Evolutionary conservation across 2,888 invertebrate genomes (phyloP), one percentile per base, ranked within the genome.

Genomic region (Scaptomyza flava): DNA sequence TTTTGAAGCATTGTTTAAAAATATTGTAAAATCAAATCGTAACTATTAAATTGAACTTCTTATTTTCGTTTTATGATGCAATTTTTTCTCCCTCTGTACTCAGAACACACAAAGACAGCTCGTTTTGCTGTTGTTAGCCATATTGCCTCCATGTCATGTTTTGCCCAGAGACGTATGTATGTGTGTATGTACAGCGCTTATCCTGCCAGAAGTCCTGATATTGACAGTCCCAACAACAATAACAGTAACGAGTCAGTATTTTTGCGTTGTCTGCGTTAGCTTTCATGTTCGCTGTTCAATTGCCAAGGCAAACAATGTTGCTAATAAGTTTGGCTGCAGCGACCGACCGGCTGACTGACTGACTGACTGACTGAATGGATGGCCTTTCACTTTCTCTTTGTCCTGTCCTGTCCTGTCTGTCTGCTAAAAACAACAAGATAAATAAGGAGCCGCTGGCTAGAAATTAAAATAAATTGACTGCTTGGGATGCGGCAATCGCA

Each of bases 401-500:
- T 42, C 41, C 20, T 34, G 27, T 6, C 3, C 47, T 50, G 43
- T 51, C 62, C 50, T 74, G 73, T 73, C 63, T 64, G 60, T 57
- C 42, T 58, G 30, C 42, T 51, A 45, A 73, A 85, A 85, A 78
- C 81, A 85, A 79, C 79, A 85, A 81, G 79, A 87, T 87, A 89
- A 87, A 87, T 89, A 87, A 87, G 85, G 75, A 64, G 89, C 89
- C 83, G 70, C 61, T 67, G 77, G 88, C 77, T 72, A 79, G 77
- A 89, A 87, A 89, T 89, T 89, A 84, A 89, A 86, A 86, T 82
- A 83, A 84, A 87, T 89, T 89, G 88, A 87, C 78, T 84, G 78
- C 70, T 77, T 77, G 79, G 77, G 77, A 69, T 59, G 67, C 68
- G 62, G 68, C 60, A 69, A 59, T 73, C 85, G 65, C 87, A 70